phyloP scores from a whole-genome alignment of 2,797 vertebrate genomes.

The Gymnothorax javanicus region DNA sequence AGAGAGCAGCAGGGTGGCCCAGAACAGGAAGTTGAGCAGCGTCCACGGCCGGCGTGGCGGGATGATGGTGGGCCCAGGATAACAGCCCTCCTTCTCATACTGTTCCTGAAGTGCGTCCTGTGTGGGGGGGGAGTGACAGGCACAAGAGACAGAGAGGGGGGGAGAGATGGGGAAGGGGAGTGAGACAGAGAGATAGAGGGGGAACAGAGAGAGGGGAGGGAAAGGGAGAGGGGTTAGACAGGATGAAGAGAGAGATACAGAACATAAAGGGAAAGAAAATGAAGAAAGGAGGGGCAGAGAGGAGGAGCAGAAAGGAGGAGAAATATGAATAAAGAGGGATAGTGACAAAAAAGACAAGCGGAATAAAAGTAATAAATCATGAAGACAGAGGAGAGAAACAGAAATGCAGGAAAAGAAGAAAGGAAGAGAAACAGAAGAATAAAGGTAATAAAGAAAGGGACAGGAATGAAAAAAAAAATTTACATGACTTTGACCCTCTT shows the following conservation, averaged over 20 bases:
- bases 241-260: neutral
- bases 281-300: neutral
- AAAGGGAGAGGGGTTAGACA: neutral
- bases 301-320: neutral
- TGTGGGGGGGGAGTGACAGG: neutral
- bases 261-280: neutral
- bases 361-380: no score
- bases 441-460: slow-evolving; percentile 29
- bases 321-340: neutral
- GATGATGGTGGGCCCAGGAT: slow-evolving; percentile 83
- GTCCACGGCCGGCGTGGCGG: slow-evolving; percentile 87
- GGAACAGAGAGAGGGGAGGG: neutral
- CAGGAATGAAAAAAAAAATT: neutral
- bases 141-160: neutral
- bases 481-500: neutral
- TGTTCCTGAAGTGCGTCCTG: slow-evolving; percentile 93
- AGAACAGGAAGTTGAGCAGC: slow-evolving; percentile 92
- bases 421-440: neutral
- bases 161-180: neutral
- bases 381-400: neutral
- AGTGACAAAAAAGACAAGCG: neutral
- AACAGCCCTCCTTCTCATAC: slow-evolving; percentile 86
- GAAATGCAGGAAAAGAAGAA: neutral
- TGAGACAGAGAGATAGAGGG: neutral
- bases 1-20: slow-evolving; percentile 93